Evolutionary conservation across 2,888 invertebrate genomes (phyloP), one percentile per base, ranked within the genome.

Genomic region (Drosophila helvetica): DNA sequence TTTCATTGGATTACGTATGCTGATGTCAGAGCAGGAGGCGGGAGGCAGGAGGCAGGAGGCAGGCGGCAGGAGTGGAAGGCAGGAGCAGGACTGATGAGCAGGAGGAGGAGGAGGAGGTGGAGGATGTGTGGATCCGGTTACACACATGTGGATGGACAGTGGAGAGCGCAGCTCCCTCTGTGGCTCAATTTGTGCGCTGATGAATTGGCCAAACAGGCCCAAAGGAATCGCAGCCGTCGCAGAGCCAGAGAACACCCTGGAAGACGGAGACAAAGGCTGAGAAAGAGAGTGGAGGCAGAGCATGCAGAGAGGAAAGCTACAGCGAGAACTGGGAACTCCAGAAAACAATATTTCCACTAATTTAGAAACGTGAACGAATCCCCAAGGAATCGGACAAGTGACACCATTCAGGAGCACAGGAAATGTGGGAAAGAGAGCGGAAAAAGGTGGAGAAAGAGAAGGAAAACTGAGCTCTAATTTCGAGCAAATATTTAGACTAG

Each of bases 1-100:
- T 88, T 88, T 88, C 83, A 88, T 88, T 86, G 83, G 83, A 88
- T 84, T 84, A 84, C 88, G 80, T 84, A 84, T 79, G 83, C 86
- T 79, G 83, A 88, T 77, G 88, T 54, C 48, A 17, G 58, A 53
- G 30, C 10, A 45, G 15, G n/a, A 9, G 43, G 42, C 12, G 12
- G 38, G 53, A 46, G n/a, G n/a, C 12, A 18, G 18, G n/a, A n/a
- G n/a, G 27, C 8, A 45, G 15, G n/a, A 9, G 43, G 50, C 10
- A n/a, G 38, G 53, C 43, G 15, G n/a, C 12, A 18, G 18, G n/a
- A n/a, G n/a, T n/a, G 19, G 19, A 1, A 22, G 17, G n/a, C 12
- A 18, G 18, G 30, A 19, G 10, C 25, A 18, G 12, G 42, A 12
- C 53, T 7, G 45, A 22, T 18, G 15, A 27, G 42, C n/a, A 22